phyloP scores from a whole-genome alignment of 1,140 invertebrate species.

The Lerema accius region DNA sequence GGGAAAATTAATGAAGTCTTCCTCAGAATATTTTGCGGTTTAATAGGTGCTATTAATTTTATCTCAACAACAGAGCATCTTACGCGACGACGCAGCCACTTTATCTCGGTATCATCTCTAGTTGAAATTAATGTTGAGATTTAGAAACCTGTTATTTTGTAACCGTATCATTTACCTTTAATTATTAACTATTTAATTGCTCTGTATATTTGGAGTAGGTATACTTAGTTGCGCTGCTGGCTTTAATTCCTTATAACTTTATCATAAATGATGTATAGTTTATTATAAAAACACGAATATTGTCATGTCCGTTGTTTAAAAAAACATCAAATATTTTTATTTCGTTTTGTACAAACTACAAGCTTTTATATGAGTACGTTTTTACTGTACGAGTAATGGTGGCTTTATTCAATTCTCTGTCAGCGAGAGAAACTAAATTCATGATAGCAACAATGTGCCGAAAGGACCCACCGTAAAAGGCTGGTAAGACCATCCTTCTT shows the following conservation, averaged over 20 bases:
- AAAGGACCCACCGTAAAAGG: conserved; percentile 53
- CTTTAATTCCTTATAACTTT: too few relatives aligned
- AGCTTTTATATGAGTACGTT: too few relatives aligned
- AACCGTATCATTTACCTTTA: conserved; percentile 21
- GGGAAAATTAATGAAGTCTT: conserved; percentile 80
- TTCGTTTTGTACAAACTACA: too few relatives aligned
- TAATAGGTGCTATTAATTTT: conserved; percentile 78
- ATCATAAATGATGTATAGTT: too few relatives aligned
- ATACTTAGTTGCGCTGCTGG: too few relatives aligned
- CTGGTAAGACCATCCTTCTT: conserved; percentile 49
- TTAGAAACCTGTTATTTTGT: conserved; percentile 20
- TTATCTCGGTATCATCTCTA: conserved; percentile 45
- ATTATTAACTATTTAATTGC: conserved; percentile 3
- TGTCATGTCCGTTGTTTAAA: too few relatives aligned
- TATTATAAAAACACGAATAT: too few relatives aligned
- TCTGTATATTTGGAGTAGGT: not conserved
- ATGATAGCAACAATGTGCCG: conserved; percentile 52
- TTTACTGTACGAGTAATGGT: too few relatives aligned
- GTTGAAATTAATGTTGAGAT: conserved; percentile 47
- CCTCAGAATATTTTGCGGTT: conserved; percentile 72
- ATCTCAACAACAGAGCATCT: conserved; percentile 70
- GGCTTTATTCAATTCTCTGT: conserved; percentile 32
- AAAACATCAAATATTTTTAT: too few relatives aligned
- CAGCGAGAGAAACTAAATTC: conserved; percentile 44
- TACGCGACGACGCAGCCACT: conserved; percentile 46